Base-by-base conservation (phyloP, 2,797 vertebrate species). In the Hylomyscus alleni region DNA sequence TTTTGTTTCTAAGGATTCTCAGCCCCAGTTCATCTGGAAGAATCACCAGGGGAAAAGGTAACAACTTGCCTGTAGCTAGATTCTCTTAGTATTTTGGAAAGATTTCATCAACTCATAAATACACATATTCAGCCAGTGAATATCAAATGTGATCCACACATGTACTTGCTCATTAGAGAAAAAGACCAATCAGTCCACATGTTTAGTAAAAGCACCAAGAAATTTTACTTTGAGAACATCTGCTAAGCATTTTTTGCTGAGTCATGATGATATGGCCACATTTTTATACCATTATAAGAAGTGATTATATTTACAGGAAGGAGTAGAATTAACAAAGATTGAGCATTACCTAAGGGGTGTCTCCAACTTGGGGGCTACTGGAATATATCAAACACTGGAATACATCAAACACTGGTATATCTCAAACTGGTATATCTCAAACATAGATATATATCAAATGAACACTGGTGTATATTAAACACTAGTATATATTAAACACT, bases 201-300 rank as follows among this genome's bases (percentile, higher is more conserved):
- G 31, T 93, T 87, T 31, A 62, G 76, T 89, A 78, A 91, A 96
- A 97, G 76, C 87, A 90, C 90, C 50, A 50, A 83, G 50, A 95
- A 94, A 94, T 94, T 89, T 91, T 93, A 91, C 86, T 95, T 89
- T 9, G 73, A 67, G 90, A 97, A 95, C 78, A 97, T 92, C 89
- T 75, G 75, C 50, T 54, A 76, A 97, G 77, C 67, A 95, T 37
- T 97, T 93, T 81, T 72, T 87, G 95, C 37, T 62, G 96, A 91
- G 90, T 96, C 91, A 97, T 95, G 72, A 91, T 93, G 52, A 73
- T 69, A 94, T 75, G 94, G 88, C 84, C 50, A 65, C 4, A 65
- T 84, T 86, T 93, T 90, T 92, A 62, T 85, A 65, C 17, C 44
- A 82, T 73, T 93, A 44, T 67, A 88, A 77, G 56, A 62, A 95